A percentile compares a stretch with the other conserved stretches of the same genome.
Evolutionary conservation across 2,888 invertebrate genomes (phyloP).

Genomic region (Piscicola geometra): DNA sequence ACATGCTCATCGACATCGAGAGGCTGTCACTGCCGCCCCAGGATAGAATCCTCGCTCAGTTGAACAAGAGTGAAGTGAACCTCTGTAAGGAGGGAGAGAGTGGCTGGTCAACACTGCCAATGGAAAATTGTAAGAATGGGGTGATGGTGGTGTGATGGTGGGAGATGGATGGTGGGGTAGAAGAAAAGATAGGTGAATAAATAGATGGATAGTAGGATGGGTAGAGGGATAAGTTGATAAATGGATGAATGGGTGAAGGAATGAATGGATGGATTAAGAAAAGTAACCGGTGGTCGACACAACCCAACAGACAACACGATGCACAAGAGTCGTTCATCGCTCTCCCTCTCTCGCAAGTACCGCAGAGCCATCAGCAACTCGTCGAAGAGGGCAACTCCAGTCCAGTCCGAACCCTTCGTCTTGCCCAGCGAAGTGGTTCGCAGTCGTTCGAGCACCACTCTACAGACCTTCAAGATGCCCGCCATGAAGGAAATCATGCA

Average conservation of each 20-base stretch:
- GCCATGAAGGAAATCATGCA: conserved; percentile 13
- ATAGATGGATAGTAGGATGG: too few species aligned
- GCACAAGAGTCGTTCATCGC: not conserved
- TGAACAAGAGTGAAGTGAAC: conserved; percentile 20
- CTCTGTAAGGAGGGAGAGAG: not conserved
- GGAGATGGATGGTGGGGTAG: too few species aligned
- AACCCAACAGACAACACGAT: too few species aligned
- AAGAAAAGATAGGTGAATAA: too few species aligned
- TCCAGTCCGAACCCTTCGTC: not conserved
- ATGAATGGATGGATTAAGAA: not conserved
- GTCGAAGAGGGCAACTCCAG: not conserved
- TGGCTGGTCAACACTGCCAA: not conserved
- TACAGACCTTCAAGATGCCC: not conserved
- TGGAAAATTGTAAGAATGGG: not conserved
- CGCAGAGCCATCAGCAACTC: not conserved
- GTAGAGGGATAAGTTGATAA: too few species aligned
- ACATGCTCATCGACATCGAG: conserved; percentile 25
- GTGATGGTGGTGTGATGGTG: not conserved
- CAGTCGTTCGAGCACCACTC: not conserved
- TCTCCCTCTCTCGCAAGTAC: not conserved
- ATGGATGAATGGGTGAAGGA: too few species aligned
- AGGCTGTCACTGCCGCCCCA: conserved; percentile 7
- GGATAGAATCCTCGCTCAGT: not conserved
- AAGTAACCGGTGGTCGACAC: not conserved
- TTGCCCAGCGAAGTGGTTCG: conserved; percentile 8